Base-by-base conservation (phyloP, 2,797 vertebrate genomes). In the Varecia variegata region DNA sequence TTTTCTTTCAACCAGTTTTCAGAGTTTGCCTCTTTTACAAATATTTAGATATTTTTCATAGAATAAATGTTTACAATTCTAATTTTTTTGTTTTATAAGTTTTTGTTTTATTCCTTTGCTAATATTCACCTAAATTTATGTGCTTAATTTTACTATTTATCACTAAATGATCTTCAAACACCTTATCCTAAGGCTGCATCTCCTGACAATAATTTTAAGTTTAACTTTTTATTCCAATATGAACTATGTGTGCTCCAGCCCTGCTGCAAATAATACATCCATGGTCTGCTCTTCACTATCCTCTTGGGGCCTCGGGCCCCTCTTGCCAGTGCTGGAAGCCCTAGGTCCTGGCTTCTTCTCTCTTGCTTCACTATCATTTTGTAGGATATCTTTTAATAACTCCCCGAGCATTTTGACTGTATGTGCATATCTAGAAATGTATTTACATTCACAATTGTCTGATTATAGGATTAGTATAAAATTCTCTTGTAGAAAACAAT, bases 221-320 rank as follows among this genome's bases (percentile, higher is more conserved):
- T 60, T 67, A 11, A 21, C 30, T n/a, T 52, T 65, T 88, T 20
- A 60, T 23, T 52, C 6, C 3, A 71, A 7, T 35, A 0, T 40
- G 27, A 73, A 85, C 10, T 62, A 1, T 32, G 8, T 65, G 20
- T n/a, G 45, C 38, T 86, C 32, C 40, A 50, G 40, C 45, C 1
- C 15, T 50, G 6, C 6, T 58, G 47, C n/a, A 47, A 3, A 11
- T 1, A 0, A 1, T 10, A 27, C 2, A 32, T 20, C 6, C 7
- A 50, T 70, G 54, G 9, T n/a, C 20, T 45, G 1, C 7, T 67
- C 18, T 23, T 67, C 0, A 5, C 3, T 43, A 14, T 60, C 23
- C 30, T 65, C 54, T 43, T 62, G 23, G 62, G 7, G 3, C 1
- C 13, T 50, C 18, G 40, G 5, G 5, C 3, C 21, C 3, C 14